Evolutionary conservation across 2,888 invertebrate species (phyloP).

Genomic region (Endotricha flammealis): DNA sequence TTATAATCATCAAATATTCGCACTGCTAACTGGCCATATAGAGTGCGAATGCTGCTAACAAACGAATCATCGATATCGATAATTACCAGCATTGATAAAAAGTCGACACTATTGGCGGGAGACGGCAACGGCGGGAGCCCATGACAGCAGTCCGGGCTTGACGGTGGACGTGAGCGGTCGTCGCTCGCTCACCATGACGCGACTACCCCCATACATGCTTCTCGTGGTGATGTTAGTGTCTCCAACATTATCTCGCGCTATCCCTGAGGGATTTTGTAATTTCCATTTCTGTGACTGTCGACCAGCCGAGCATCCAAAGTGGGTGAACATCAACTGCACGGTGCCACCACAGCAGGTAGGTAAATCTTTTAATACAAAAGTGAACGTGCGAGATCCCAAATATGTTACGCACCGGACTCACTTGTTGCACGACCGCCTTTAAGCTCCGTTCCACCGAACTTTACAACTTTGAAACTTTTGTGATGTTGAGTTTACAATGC

Average conservation of each 20-base stretch:
- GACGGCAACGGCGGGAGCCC: constrained; percentile 24
- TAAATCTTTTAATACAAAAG: constrained; percentile 36
- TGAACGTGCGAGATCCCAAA: constrained; percentile 34
- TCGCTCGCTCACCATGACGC: constrained; percentile 61
- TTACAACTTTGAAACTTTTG: too few species aligned
- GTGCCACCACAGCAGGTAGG: constrained; percentile 80
- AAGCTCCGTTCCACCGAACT: too few species aligned
- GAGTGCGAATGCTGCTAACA: constrained; percentile 35
- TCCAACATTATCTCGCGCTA: constrained; percentile 41
- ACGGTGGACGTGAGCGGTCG: constrained; percentile 48
- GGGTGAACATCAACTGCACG: constrained; percentile 82
- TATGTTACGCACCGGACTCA: constrained; percentile 21
- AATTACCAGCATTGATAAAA: constrained; percentile 35
- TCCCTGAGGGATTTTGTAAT: constrained; percentile 64
- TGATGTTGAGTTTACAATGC: too few species aligned
- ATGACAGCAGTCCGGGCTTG: constrained; percentile 51
- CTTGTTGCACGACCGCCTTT: background rate
- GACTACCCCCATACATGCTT: constrained; percentile 46
- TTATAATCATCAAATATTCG: constrained; percentile 23
- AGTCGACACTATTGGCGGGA: constrained; percentile 43
- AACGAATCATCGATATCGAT: constrained; percentile 59
- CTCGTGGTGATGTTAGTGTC: constrained; percentile 69
- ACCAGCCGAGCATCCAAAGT: constrained; percentile 72
- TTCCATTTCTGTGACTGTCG: constrained; percentile 78
- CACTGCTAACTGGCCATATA: constrained; percentile 23